Percentiles rank a stretch among this genome's conserved stretches.
These are phyloP conservation scores for Ursus arctos DNA, from an alignment of 2,113 vertebrate genomes.

Conservation along the genomic window DNA sequence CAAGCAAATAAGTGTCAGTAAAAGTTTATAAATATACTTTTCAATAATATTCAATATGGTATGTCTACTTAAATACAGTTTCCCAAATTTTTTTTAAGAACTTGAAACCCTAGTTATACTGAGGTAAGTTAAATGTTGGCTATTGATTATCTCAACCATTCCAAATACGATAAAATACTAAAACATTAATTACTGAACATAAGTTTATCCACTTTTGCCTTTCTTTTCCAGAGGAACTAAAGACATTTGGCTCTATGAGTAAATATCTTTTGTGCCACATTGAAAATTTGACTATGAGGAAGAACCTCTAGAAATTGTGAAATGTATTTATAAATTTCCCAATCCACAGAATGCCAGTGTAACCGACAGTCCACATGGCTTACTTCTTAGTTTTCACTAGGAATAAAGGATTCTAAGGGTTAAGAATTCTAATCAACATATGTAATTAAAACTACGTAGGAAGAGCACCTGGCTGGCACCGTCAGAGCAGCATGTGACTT, in stretches of 20 bases:
- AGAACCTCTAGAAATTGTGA: background rate
- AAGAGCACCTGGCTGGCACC: background rate
- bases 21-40: background rate
- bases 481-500: background rate
- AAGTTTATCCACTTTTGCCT: background rate
- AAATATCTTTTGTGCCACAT: background rate
- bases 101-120: background rate
- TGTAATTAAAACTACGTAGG: background rate
- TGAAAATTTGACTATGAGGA: background rate
- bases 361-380: background rate
- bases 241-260: background rate
- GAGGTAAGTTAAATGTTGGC: background rate
- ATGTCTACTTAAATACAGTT: background rate
- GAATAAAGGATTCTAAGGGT: background rate
- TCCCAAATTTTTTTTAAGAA: background rate
- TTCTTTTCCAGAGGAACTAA: background rate
- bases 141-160: background rate
- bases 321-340: background rate
- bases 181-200: background rate
- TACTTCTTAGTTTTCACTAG: background rate
- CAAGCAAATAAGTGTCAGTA: background rate
- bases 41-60: background rate
- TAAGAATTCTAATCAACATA: background rate
- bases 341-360: background rate
- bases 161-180: background rate